Conservation (phyloP, 1,140 invertebrate genomes). For the Penaeus chinensis region DNA sequence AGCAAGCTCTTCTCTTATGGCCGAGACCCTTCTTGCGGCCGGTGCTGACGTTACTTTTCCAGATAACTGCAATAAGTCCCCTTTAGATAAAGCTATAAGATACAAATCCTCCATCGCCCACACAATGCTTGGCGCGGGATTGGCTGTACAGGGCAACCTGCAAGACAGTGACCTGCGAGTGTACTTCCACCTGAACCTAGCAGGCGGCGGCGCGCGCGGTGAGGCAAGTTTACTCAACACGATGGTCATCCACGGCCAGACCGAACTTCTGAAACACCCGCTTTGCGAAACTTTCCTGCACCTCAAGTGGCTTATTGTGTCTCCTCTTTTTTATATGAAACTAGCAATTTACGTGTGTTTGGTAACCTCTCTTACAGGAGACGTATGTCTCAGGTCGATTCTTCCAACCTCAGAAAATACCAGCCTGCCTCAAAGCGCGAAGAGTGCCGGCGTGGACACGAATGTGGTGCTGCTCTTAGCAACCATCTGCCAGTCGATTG, state of each 20-base stretch:
- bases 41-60: slow-evolving; percentile 86
- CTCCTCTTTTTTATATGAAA: slow-evolving; percentile 17
- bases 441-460: neutral
- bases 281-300: slow-evolving; percentile 63
- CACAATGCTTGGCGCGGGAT: slow-evolving; percentile 8
- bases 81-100: slow-evolving; percentile 79
- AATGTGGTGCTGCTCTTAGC: neutral
- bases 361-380: neutral
- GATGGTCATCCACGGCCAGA: slow-evolving; percentile 36
- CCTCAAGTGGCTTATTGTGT: slow-evolving; percentile 81
- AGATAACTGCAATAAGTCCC: slow-evolving; percentile 83
- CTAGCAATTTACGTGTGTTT: neutral
- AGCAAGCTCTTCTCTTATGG: slow-evolving; percentile 82
- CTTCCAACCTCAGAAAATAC: neutral
- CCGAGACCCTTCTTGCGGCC: slow-evolving; percentile 82
- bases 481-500: neutral
- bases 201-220: neutral
- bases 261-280: slow-evolving; percentile 61
- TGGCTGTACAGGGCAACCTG: neutral
- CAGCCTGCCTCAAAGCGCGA: neutral
- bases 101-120: neutral
- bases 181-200: neutral
- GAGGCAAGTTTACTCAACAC: neutral
- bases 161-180: neutral
- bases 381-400: neutral